Evolutionary conservation across 2,888 invertebrate species (phyloP), one percentile per base, ranked within the genome.

Genomic region (Sepiola atlantica): DNA sequence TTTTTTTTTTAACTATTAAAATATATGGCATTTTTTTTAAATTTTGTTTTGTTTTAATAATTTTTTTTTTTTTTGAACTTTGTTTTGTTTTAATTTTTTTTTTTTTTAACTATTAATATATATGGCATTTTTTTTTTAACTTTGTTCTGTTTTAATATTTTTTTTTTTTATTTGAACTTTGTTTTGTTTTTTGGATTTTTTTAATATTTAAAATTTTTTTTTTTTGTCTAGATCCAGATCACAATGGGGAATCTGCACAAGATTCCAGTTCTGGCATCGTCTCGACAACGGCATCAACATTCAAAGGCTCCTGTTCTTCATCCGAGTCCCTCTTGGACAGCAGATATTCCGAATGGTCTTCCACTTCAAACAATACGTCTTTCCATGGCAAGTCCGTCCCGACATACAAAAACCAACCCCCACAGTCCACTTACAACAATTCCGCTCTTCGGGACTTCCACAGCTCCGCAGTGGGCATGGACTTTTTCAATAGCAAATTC

Each of bases 231-330:
- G 96, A 96, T 94, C 95, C 95, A 57, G 95, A 94, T 91, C 94
- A 95, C 57, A 95, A 95, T 61, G 94, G 94, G 54, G 96, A 96
- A 92, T 96, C 96, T 24, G 95, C 96, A 91, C 96, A 96, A 95
- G 97, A 97, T 94, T 97, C 97, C 54, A 97, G 97, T 94, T 97
- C 97, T 21, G 97, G 97, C 35, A 96, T 97, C 90, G 97, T 97
- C 8, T 94, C 95, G 32, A 94, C 95, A 77, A 95, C 95, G 94
- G 96, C 96, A 96, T 95, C 96, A 35, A 95, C 95, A 0, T 96
- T 96, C 95, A 96, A 96, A 95, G 96, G 96, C n/a, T 55, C 93
- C 20, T 95, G 95, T 93, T 95, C 95, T 77, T 96, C 95, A 91
- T 95, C 95, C 1, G 94, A 95, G 94, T 95, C 95, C 77, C 95